These are phyloP conservation scores for Rhizoglyphus robini DNA, from an alignment of 1,140 invertebrate species.

Conservation along the genomic window DNA sequence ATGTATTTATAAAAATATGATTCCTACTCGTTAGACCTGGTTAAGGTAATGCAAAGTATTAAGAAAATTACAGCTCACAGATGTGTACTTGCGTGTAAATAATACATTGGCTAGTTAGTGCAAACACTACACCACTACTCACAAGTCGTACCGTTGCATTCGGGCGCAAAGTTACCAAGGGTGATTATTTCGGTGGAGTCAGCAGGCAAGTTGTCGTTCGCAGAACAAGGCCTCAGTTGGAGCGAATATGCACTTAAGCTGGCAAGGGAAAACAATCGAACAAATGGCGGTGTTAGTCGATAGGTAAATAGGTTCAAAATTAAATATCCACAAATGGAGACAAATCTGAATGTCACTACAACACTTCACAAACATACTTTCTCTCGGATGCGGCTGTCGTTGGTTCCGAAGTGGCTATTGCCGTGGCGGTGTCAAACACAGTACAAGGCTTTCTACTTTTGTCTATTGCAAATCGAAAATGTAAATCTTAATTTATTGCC, in stretches of 20 bases:
- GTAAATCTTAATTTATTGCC: slow-evolving; percentile 9
- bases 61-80: neutral
- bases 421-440: slow-evolving; percentile 1
- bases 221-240: neutral
- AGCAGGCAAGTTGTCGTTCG: neutral
- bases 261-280: neutral
- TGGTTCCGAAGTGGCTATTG: neutral
- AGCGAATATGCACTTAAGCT: slow-evolving; percentile 13
- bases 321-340: slow-evolving; percentile 11
- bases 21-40: neutral
- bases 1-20: neutral
- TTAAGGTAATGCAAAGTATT: neutral
- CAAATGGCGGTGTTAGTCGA: neutral
- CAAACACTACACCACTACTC: neutral
- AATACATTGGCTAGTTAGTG: neutral
- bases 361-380: neutral
- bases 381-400: neutral
- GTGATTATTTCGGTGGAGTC: slow-evolving; percentile 9
- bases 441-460: slow-evolving; percentile 11
- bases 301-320: slow-evolving; percentile 7
- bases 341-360: slow-evolving; percentile 1
- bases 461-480: slow-evolving; percentile 10
- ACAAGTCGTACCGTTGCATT: slow-evolving; percentile 2
- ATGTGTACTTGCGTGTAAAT: neutral
- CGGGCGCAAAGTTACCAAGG: neutral